Evolutionary conservation across 2,797 vertebrate genomes (phyloP).

Genomic region (Galago senegalensis): DNA sequence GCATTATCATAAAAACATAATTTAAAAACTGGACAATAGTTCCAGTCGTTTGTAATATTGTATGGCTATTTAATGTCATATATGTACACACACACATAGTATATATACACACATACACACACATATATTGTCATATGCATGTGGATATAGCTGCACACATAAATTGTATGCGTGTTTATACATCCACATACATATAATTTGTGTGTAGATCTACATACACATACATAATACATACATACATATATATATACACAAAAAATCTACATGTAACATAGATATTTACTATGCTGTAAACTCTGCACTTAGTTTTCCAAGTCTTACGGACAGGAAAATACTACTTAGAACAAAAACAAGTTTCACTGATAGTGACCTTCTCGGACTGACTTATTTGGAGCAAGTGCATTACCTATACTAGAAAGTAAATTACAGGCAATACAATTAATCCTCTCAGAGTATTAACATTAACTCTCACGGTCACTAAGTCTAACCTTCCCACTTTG

Average conservation of each 20-base stretch:
- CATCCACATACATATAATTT: neutral
- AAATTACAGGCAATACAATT: neutral
- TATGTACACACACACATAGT: neutral
- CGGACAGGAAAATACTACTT: slow-evolving; percentile 47
- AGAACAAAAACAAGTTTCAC: slow-evolving; percentile 55
- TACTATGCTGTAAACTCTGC: slow-evolving; percentile 56
- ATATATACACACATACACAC: neutral
- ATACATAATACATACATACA: too few relatives aligned
- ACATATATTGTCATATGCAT: neutral
- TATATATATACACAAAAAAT: neutral
- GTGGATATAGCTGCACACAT: neutral
- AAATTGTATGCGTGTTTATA: neutral
- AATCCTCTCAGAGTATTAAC: slow-evolving; percentile 63
- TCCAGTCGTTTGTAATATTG: slow-evolving; percentile 55
- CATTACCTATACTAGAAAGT: neutral
- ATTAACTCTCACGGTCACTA: slow-evolving; percentile 16
- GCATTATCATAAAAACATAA: slow-evolving; percentile 62
- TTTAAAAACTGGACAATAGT: slow-evolving; percentile 48
- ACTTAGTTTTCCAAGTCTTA: slow-evolving; percentile 57
- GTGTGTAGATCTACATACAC: neutral
- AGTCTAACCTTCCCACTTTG: slow-evolving; percentile 12
- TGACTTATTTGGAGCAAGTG: slow-evolving; percentile 14
- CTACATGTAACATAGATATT: slow-evolving; percentile 11
- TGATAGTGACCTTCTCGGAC: neutral
- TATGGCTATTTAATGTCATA: slow-evolving; percentile 49